phyloP scores from a whole-genome alignment of 2,797 vertebrate genomes.

The Gymnocypris eckloni region DNA sequence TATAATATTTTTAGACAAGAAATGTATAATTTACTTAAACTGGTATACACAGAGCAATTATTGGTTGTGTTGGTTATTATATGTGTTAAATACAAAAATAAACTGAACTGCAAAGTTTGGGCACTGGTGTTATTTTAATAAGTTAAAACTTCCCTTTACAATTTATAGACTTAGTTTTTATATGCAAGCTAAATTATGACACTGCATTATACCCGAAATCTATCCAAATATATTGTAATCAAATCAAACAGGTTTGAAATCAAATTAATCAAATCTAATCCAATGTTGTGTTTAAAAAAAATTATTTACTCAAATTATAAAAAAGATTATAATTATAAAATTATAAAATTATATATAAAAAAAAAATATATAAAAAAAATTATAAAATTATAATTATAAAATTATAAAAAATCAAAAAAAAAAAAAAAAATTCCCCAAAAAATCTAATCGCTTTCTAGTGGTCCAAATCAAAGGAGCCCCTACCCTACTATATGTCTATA shows the following conservation, averaged over 20 bases:
- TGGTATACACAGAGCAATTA: conserved; percentile 2
- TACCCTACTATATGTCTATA: not conserved
- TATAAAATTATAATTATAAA: too few relatives aligned
- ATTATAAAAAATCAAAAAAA: too few relatives aligned
- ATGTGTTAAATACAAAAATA: not conserved
- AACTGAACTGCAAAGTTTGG: not conserved
- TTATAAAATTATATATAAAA: too few relatives aligned
- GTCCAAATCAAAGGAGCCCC: not conserved
- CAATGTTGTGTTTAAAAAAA: not conserved
- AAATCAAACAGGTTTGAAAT: not conserved
- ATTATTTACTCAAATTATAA: not conserved
- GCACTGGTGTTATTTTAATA: not conserved
- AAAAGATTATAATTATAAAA: too few relatives aligned
- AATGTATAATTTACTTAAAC: not conserved
- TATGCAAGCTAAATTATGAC: not conserved
- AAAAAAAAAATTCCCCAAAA: not conserved
- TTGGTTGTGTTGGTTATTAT: not conserved
- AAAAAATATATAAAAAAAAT: not conserved
- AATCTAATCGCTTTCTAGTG: not conserved
- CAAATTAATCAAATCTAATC: not conserved
- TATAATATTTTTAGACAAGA: not conserved
- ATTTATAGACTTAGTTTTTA: not conserved
- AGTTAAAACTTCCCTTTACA: not conserved
- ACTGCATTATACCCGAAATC: not conserved
- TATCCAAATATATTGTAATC: not conserved